phyloP scores from a whole-genome alignment of 2,888 invertebrate genomes.

The Penaeus monodon region DNA sequence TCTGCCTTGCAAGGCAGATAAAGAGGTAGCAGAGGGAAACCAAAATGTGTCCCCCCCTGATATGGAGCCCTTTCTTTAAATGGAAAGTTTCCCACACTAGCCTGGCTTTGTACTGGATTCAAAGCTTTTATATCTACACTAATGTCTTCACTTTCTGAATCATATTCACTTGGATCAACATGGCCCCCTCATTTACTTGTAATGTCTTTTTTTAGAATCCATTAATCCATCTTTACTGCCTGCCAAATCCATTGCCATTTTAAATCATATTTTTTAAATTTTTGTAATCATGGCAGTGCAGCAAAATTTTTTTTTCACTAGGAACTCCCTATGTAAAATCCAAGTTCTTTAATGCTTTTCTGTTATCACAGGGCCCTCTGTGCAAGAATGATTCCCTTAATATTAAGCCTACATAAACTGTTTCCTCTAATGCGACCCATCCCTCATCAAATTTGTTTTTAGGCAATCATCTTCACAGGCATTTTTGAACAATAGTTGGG shows the following conservation, averaged over 20 bases:
- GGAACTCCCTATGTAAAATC: slow-evolving; percentile 36
- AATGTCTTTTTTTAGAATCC: slow-evolving; percentile 22
- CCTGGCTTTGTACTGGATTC: slow-evolving; percentile 53
- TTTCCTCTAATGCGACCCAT: slow-evolving; percentile 36
- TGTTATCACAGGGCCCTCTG: slow-evolving; percentile 48
- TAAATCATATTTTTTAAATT: slow-evolving; percentile 28
- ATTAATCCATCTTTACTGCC: slow-evolving; percentile 8
- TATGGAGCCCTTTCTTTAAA: slow-evolving; percentile 12
- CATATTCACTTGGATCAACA: not conserved
- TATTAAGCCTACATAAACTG: slow-evolving; percentile 54
- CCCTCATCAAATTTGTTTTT: slow-evolving; percentile 10
- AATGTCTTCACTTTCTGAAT: slow-evolving; percentile 3
- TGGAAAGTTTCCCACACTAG: slow-evolving; percentile 20
- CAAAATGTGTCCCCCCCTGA: slow-evolving; percentile 25
- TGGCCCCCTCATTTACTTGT: slow-evolving; percentile 7
- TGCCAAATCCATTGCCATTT: slow-evolving; percentile 45
- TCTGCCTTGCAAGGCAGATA: slow-evolving; percentile 16
- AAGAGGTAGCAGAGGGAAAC: slow-evolving; percentile 47
- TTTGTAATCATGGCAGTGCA: slow-evolving; percentile 27
- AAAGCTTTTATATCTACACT: slow-evolving; percentile 39
- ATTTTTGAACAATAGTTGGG: slow-evolving; percentile 40
- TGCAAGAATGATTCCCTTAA: slow-evolving; percentile 40
- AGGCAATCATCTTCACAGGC: slow-evolving; percentile 17
- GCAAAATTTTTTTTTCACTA: slow-evolving; percentile 44
- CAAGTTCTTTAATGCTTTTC: slow-evolving; percentile 33